Base-by-base conservation (phyloP, 1,140 invertebrate species). In the Trigoniulus corallinus region DNA sequence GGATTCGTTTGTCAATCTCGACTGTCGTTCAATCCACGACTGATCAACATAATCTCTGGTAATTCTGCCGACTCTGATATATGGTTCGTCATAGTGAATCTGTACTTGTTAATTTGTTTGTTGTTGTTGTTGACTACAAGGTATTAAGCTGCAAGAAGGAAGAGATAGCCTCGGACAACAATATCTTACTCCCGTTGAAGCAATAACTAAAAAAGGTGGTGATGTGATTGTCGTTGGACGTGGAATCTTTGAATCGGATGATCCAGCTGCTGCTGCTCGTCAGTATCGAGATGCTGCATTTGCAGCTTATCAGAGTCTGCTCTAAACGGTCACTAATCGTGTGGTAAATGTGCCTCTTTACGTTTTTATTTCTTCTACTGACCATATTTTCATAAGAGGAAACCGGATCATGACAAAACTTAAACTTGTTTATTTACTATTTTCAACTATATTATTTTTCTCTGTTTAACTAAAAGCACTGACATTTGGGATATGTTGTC, bases 151-250 rank as follows among this genome's bases (percentile, higher is more conserved):
- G 3, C 20, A 21, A 34, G 48, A 47, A 3, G 46, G 47, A 59
- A 62, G 63, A 42, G 77, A 77, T 57, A 51, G 46, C 2, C 56
- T 78, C 12, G 78, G 77, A 1, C 87, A 92, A 64, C 75, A 81
- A 54, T 97, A 96, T 61, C 78, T 81, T 47, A 80, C 78, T 34
- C 91, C 92, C 1, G 74, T 81, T 56, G 70, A 76, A 49, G 86
- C 88, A 15, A 74, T 98, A 3, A 59, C 76, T 23, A 74, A 82
- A 53, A 76, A 79, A 57, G 86, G 86, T 29, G 86, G 83, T 24
- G 94, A 98, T 71, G 70, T 97, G 27, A 80, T 88, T 25, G 92
- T 98, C 34, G 91, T 97, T 0, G 94, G 94, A 2, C 72, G 93
- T 57, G 92, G 88, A 2, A 91, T 98, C 53, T 78, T 79, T 1